phyloP scores from a whole-genome alignment of 1,140 invertebrate genomes.

The Galleria mellonella region DNA sequence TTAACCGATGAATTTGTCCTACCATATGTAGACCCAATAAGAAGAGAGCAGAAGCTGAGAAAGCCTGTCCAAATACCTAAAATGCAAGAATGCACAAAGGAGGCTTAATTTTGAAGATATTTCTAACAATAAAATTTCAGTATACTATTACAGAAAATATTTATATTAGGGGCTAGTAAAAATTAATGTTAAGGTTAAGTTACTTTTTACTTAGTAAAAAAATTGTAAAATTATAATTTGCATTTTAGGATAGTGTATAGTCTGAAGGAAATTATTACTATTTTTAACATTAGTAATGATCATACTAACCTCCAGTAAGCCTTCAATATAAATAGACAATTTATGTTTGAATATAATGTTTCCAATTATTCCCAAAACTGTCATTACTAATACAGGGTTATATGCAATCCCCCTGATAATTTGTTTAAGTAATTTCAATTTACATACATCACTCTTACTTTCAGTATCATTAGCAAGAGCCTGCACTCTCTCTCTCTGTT shows the following conservation, averaged over 20 bases:
- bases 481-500: slow-evolving; percentile 69
- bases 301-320: slow-evolving; percentile 67
- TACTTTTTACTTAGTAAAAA: too few species aligned
- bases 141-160: too few species aligned
- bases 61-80: slow-evolving; percentile 89
- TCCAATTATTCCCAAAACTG: slow-evolving; percentile 89
- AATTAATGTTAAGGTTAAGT: too few species aligned
- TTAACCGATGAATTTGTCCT: slow-evolving; percentile 87
- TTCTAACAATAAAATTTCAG: too few species aligned
- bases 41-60: slow-evolving; percentile 93
- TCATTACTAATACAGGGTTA: slow-evolving; percentile 96
- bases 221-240: too few species aligned
- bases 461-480: slow-evolving; percentile 6
- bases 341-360: slow-evolving; percentile 88
- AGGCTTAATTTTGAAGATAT: too few species aligned
- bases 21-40: slow-evolving; percentile 94
- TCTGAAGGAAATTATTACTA: background rate
- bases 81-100: slow-evolving; percentile 14
- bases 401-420: slow-evolving; percentile 81
- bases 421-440: slow-evolving; percentile 48
- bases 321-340: slow-evolving; percentile 83
- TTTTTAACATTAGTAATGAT: too few species aligned
- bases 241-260: too few species aligned
- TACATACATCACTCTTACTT: slow-evolving; percentile 17
- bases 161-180: too few species aligned